These are phyloP conservation scores for Paratrypauchen microcephalus DNA, from an alignment of 2,797 vertebrate species.

Conservation along the genomic window DNA sequence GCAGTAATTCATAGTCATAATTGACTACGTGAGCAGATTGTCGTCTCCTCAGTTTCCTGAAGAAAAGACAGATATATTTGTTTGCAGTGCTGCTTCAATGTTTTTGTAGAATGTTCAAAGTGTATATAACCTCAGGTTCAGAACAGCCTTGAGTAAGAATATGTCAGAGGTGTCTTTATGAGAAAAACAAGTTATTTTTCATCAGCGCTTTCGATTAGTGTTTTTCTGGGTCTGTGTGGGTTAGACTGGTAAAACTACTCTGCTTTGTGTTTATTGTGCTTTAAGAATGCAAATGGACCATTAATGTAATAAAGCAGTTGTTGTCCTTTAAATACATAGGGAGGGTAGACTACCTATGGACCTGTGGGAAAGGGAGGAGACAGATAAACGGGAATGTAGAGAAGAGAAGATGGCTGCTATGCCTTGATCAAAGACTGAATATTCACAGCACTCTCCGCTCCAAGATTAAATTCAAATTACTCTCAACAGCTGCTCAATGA, in stretches of 20 bases:
- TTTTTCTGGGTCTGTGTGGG: conserved; percentile 4
- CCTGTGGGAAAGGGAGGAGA: conserved; percentile 46
- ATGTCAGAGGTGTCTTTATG: conserved; percentile 22
- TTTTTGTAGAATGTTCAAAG: conserved; percentile 33
- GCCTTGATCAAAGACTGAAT: conserved; percentile 72
- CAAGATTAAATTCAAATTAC: conserved; percentile 73
- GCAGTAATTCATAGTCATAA: conserved; percentile 17
- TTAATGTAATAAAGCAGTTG: conserved; percentile 39
- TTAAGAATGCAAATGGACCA: conserved; percentile 27
- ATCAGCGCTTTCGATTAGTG: conserved; percentile 12
- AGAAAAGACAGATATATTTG: conserved; percentile 14
- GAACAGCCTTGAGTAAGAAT: conserved; percentile 15
- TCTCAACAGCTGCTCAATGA: conserved; percentile 73
- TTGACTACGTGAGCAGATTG: background rate
- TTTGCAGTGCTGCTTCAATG: conserved; percentile 23
- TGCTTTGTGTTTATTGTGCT: conserved; percentile 21
- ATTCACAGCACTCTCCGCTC: conserved; percentile 66
- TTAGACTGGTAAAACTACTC: background rate
- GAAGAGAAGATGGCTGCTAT: conserved; percentile 50
- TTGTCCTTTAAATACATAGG: conserved; percentile 26
- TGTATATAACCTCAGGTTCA: conserved; percentile 24
- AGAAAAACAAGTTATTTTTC: conserved; percentile 23
- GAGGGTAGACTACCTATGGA: conserved; percentile 42
- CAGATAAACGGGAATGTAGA: conserved; percentile 48
- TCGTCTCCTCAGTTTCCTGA: background rate